Conservation (phyloP, 1,140 invertebrate species). For the Sipha flava region DNA sequence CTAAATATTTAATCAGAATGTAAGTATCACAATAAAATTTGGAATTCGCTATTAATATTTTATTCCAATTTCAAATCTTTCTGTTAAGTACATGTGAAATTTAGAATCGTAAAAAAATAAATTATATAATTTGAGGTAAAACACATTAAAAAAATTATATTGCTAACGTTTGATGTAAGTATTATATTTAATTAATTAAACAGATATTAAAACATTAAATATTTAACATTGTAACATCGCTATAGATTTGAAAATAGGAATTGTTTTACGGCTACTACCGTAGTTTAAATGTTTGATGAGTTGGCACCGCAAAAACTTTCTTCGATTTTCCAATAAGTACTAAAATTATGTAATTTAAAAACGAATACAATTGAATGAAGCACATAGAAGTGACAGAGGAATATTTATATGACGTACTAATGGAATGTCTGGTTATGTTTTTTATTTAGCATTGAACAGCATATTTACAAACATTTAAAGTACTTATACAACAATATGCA, state of each 20-base stretch:
- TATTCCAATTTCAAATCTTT: background rate
- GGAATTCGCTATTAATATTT: background rate
- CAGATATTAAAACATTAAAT: too few relatives aligned
- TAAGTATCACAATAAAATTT: background rate
- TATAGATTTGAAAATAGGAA: too few relatives aligned
- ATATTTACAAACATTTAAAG: background rate
- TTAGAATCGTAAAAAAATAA: too few relatives aligned
- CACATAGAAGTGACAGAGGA: background rate
- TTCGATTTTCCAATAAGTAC: background rate
- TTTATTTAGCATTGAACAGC: background rate
- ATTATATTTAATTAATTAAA: too few relatives aligned
- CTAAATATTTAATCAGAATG: too few relatives aligned
- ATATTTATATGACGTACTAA: background rate
- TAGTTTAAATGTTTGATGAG: background rate
- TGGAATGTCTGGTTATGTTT: too few relatives aligned
- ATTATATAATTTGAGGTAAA: too few relatives aligned
- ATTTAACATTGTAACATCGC: too few relatives aligned
- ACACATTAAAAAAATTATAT: too few relatives aligned
- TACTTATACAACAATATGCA: background rate
- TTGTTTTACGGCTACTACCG: too few relatives aligned
- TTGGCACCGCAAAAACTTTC: background rate
- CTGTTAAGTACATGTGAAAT: too few relatives aligned
- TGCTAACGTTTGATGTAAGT: too few relatives aligned
- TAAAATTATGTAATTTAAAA: background rate
- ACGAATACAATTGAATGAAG: background rate